phyloP scores from a whole-genome alignment of 2,888 invertebrate genomes.

The Homarus gammarus region DNA sequence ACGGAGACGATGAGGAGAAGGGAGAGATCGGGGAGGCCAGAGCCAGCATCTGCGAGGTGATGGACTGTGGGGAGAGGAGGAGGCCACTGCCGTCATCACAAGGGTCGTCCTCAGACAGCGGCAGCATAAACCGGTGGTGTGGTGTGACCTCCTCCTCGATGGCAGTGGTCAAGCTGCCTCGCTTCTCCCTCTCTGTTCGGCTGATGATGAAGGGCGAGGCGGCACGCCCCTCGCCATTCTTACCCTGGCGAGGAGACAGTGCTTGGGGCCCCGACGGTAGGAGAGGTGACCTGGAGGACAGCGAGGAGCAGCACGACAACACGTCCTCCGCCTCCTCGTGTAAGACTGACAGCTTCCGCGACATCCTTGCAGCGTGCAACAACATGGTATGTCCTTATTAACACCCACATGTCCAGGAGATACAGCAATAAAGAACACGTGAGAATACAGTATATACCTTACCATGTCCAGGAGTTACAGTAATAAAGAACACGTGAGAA shows the following conservation, averaged over 20 bases:
- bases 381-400: not conserved
- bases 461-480: too few relatives aligned
- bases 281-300: constrained; percentile 46
- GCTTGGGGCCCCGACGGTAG: constrained; percentile 15
- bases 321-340: constrained; percentile 66
- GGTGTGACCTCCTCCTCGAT: not conserved
- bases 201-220: not conserved
- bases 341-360: constrained; percentile 67
- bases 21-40: constrained; percentile 68
- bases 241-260: not conserved
- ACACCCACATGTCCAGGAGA: not conserved
- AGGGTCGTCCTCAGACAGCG: not conserved
- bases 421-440: not conserved
- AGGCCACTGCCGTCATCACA: constrained; percentile 36
- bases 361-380: constrained; percentile 72
- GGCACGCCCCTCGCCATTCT: not conserved
- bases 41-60: constrained; percentile 69
- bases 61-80: constrained; percentile 61
- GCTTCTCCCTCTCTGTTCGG: not conserved
- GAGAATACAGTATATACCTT: too few relatives aligned
- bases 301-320: constrained; percentile 34
- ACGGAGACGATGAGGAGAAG: constrained; percentile 65
- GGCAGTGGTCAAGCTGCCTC: not conserved
- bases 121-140: not conserved
- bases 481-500: too few relatives aligned